Evolutionary conservation across 1,140 invertebrate species (phyloP), one percentile per base, ranked within the genome.

Genomic region (Caenorhabditis inopinata): DNA sequence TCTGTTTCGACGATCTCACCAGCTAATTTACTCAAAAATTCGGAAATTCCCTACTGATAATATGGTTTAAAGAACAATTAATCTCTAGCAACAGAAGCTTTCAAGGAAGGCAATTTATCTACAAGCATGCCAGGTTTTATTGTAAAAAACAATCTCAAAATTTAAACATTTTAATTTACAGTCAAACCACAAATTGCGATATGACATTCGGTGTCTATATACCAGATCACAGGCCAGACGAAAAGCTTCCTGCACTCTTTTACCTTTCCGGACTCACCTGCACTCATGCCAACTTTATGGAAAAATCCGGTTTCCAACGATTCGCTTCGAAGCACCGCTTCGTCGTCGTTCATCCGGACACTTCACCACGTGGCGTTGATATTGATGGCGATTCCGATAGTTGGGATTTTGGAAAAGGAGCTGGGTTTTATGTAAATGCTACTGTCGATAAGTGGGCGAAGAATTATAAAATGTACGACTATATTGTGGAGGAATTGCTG

Each of bases 391-490:
- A 98, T 89, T 88, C 89, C 85, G 95, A 95, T 58, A 91, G 91
- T 25, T 97, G 93, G 91, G 96, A 98, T 90, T 96, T 98, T 91
- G 97, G 97, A 29, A 93, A 92, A 29, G 80, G 80, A 9, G 80
- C 80, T n/a, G 78, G 79, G 1, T 98, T 97, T 89, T 99, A 99
- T 90, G 90, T 99, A 0, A 93, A 99, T 91, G 95, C 96, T 3
- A 93, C 93, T 0, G 90, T 93, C 85, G 93, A 94, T 32, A 95
- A 95, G 76, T 99, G 96, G 96, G 93, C 93, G 46, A 93, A 92
- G 73, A 93, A 99, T 90, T 99, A 97, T 85, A 92, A 93, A 86
- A 99, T 99, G 97, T 98, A 93, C 85, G 95, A 93, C 51, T 99
- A 99, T 87, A 90, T 99, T n/a, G 95, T 94, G 9, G 92, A 92